These are phyloP conservation scores for Papilio elwesi DNA, from an alignment of 2,888 invertebrate species.

Conservation along the genomic window DNA sequence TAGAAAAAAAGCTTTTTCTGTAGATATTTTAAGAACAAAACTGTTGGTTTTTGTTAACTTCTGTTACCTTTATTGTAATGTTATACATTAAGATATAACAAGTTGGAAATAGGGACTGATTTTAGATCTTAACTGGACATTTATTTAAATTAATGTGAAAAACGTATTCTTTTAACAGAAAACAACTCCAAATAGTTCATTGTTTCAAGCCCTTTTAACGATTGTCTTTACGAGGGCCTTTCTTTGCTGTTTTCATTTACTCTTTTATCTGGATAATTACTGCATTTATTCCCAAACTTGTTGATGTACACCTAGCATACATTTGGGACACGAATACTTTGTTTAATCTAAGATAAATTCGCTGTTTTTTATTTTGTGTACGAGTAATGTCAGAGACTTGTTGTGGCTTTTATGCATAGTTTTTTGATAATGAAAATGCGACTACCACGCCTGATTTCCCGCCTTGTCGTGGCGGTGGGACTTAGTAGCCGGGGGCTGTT, in stretches of 20 bases:
- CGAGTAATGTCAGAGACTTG: too few relatives aligned
- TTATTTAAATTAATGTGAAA: constrained; percentile 10
- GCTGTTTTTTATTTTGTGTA: too few relatives aligned
- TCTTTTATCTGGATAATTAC: background rate
- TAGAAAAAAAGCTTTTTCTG: too few relatives aligned
- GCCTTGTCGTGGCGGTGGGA: too few relatives aligned
- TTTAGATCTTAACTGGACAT: background rate
- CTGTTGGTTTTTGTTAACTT: background rate
- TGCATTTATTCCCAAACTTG: background rate
- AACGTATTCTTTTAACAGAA: constrained; percentile 2
- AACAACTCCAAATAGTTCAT: constrained; percentile 4
- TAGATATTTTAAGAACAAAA: too few relatives aligned
- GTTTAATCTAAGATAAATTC: background rate
- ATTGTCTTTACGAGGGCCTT: constrained; percentile 2
- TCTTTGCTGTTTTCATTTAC: background rate
- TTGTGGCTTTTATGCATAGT: too few relatives aligned
- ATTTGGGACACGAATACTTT: background rate
- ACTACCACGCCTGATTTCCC: too few relatives aligned
- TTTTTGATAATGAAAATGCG: too few relatives aligned
- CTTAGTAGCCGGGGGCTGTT: too few relatives aligned
- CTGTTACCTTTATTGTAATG: background rate
- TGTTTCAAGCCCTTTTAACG: constrained; percentile 13
- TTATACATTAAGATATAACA: background rate
- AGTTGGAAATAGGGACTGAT: background rate
- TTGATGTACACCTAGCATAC: too few relatives aligned